Evolutionary conservation across 35 echinoderm and acorn worm genomes (phyloP).

Genomic region (Holothuria glaberrima): DNA sequence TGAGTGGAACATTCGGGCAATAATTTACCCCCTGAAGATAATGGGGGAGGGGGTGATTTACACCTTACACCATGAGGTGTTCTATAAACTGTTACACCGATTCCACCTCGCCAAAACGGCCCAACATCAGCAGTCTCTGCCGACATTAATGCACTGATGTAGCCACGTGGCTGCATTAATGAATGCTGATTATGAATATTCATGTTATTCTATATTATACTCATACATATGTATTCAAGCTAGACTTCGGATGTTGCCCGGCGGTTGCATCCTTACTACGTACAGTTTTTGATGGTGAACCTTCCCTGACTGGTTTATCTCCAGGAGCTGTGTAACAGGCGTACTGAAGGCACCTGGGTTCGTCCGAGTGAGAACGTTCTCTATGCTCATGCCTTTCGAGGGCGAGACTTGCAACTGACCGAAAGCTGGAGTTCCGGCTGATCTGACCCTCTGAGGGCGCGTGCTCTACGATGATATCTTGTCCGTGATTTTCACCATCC

Average conservation of each 20-base stretch:
- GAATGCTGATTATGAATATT: no score
- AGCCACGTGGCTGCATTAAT: no score
- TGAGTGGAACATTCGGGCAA: no score
- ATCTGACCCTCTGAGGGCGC: constrained; percentile 39
- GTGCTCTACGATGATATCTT: constrained; percentile 16
- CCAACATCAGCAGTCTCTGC: no score
- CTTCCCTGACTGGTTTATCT: constrained; percentile 16
- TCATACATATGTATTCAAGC: constrained; percentile 60
- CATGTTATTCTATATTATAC: no score
- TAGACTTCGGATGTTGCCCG: neutral
- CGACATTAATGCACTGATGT: no score
- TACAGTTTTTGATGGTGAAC: constrained; percentile 44
- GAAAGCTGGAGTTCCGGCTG: constrained; percentile 90
- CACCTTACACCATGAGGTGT: no score
- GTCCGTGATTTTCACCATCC: constrained; percentile 16
- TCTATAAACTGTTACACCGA: no score
- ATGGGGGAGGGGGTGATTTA: no score
- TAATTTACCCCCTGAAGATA: no score
- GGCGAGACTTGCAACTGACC: constrained; percentile 86
- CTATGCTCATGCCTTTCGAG: constrained; percentile 57
- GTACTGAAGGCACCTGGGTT: neutral
- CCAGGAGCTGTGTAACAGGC: constrained; percentile 16
- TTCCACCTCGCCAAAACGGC: no score
- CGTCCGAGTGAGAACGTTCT: constrained; percentile 7
- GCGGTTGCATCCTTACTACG: constrained; percentile 6